These are phyloP conservation scores for Ormyrus thymus DNA, from an alignment of 2,888 invertebrate genomes.

Conservation along the genomic window DNA sequence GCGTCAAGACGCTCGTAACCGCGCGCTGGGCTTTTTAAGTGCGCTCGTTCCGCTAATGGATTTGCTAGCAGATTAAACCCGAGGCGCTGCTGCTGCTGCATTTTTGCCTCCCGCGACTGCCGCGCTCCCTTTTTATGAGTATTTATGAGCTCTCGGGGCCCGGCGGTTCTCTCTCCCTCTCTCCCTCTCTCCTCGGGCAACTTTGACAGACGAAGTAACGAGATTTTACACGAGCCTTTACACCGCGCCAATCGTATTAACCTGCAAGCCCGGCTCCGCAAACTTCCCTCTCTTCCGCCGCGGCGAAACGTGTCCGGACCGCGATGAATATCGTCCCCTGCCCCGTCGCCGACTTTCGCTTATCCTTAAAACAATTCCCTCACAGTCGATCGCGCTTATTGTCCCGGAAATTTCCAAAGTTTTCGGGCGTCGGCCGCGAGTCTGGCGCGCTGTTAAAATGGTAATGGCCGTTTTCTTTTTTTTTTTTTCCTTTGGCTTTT, in stretches of 20 bases:
- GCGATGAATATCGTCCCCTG: no score
- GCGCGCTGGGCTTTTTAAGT: conserved; percentile 56
- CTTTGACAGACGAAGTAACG: conserved; percentile 8
- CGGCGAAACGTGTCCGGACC: no score
- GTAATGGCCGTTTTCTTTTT: no score
- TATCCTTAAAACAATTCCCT: no score
- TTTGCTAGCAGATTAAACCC: conserved; percentile 62
- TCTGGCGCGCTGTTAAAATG: no score
- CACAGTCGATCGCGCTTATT: no score
- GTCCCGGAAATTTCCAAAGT: no score
- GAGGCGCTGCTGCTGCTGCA: neutral
- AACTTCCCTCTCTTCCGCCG: neutral
- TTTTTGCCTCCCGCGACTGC: conserved; percentile 46
- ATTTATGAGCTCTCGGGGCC: conserved; percentile 27
- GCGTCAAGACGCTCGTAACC: conserved; percentile 23
- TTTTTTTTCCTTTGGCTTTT: no score
- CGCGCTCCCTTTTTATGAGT: conserved; percentile 16
- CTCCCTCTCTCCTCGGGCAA: neutral
- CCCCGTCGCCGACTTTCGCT: no score
- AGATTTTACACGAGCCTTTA: conserved; percentile 7
- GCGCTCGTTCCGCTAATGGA: conserved; percentile 62
- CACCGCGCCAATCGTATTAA: conserved; percentile 6
- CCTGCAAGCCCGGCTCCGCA: neutral
- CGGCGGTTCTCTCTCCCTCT: no score
- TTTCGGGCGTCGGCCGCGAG: no score